Base-by-base conservation (phyloP, 1,140 invertebrate genomes). In the Drosophila busckii region DNA sequence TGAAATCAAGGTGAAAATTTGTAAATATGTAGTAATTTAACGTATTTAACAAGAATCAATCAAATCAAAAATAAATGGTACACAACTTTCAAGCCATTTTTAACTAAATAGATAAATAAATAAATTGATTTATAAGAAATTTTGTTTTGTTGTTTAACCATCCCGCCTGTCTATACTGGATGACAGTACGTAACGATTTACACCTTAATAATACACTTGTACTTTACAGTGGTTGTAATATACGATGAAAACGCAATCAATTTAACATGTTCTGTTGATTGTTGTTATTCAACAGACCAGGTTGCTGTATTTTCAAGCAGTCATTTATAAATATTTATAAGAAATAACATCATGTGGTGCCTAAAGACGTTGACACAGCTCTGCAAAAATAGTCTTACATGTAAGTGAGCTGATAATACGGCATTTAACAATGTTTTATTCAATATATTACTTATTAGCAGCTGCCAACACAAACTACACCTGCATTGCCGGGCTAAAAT, bases 401-500 rank as follows among this genome's bases (percentile, higher is more conserved):
- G 73, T 73, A 35, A 50, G 48, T 44, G 7, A 1, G 4, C 12
- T 2, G 1, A 6, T 35, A 4, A 7, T 5, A 0, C 1, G 2
- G 6, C 1, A 26, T n/a, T 20, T 6, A 7, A n/a, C 3, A 17
- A 6, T 15, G 5, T 9, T 9, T 22, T 1, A 25, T 32, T 13
- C 13, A 37, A 40, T 23, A 13, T 16, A n/a, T 23, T 22, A 19
- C 5, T n/a, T 35, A 55, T 46, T 62, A 40, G 6, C 29, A 58
- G 56, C 48, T 35, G 59, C 59, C 13, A 82, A 65, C 32, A 44
- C 82, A 6, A 62, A 65, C 10, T 32, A 42, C 15, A 45, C 62
- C 9, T 55, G 50, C 42, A 54, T 70, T 23, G 82, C 75, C 59
- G 91, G 92, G 15, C 88, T 93, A 9, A 93, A 93, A 86, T 89